Base-by-base conservation (phyloP, 1,140 invertebrate genomes). In the Rhizoglyphus robini region DNA sequence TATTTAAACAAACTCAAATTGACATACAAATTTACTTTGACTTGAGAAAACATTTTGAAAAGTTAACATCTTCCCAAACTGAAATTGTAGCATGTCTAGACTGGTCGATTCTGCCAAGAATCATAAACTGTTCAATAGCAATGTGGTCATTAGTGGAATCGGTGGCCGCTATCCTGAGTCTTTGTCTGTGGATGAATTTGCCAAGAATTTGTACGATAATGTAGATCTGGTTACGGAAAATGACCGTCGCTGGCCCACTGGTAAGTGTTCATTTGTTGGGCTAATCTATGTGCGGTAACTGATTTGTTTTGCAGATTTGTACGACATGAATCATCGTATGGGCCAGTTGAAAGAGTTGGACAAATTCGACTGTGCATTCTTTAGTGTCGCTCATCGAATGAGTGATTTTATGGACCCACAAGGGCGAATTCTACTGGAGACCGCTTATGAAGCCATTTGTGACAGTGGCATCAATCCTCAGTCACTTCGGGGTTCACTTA, bases 341-440 rank as follows among this genome's bases (percentile, higher is more conserved):
- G 94, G 91, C 47, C 96, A 95, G 78, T 72, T 98, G 0, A 95
- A 94, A 75, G 84, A 94, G 67, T 69, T 98, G 38, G 76, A 80
- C 38, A 83, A 85, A 70, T 96, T 71, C 71, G 92, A 96, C 75
- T 87, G 88, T 3, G 82, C 85, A 18, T 95, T 92, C 75, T 96
- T 96, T 77, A 88, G 88, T 38, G 88, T 95, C 2, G 87, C 91
- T 74, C 84, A 72, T 1, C 93, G 94, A 77, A 90, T 96, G 75
- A 91, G 91, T 0, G 80, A 95, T 71, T 20, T n/a, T 11, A 96
- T 97, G 92, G 93, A 97, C 75, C 84, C 75, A 2, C 89, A 96
- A 75, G 76, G 96, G 46, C 79, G 93, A 65, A 79, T 96, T 71
- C 76, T 97, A 30, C 80, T 96, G 3, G 94, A 98, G 78, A 73